Base-by-base conservation (phyloP, 2,888 invertebrate species). In the Limnephilus lunatus region DNA sequence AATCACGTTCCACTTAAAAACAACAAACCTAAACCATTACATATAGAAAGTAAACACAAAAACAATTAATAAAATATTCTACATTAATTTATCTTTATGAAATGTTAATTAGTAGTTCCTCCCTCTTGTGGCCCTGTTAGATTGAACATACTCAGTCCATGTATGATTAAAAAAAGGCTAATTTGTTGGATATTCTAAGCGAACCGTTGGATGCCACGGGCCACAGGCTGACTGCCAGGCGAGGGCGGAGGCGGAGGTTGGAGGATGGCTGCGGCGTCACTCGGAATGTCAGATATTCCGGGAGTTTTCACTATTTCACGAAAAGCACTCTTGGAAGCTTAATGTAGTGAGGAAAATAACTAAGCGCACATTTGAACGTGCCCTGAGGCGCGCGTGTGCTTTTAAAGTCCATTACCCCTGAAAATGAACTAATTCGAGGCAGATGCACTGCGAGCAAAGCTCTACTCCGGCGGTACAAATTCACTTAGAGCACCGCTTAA, bases 351-450 rank as follows among this genome's bases (percentile, higher is more conserved):
- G 81, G 86, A 90, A 91, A 93, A 91, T 92, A 90, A 92, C 90
- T 86, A 93, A 90, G 91, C 89, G 82, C 91, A 91, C 85, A 89
- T 91, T 91, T 83, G 39, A 91, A 92, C 92, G 86, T 89, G 92
- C 91, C 92, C 92, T 91, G 81, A 53, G 92, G 92, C 93, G 91
- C 86, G 83, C 92, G 92, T 90, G 89, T 92, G 93, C 92, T 93
- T 92, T 92, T 92, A 93, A 89, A 93, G 91, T 86, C 92, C 93
- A 93, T 93, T 93, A 93, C 86, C 93, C 91, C 48, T 86, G 87
- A 91, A 92, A 93, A 92, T 90, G 92, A 92, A 93, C 93, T 93
- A 93, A 93, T 93, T 92, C 91, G 68, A 82, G 83, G 89, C 93
- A 93, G 93, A 93, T 93, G 93, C 93, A 93, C 92, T 91, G 44